Percentiles rank a stretch among this genome's conserved stretches.
Evolutionary conservation across 30 jellyfish, hydroid and myxozoan species (phyloP).

Genomic region (Euphysa ruthae): DNA sequence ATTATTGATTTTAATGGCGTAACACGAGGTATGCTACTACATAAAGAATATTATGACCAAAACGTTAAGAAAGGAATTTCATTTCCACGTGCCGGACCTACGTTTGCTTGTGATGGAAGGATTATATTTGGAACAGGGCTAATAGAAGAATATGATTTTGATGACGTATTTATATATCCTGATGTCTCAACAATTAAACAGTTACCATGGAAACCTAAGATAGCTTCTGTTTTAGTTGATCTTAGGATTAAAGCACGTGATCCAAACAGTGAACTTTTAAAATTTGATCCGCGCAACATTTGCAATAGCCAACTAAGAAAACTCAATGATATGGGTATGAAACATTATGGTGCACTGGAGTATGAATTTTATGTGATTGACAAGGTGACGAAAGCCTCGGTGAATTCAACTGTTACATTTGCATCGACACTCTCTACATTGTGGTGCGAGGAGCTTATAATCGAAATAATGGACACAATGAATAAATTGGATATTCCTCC

Average conservation of each 20-base stretch:
- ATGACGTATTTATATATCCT: slow-evolving; percentile 1
- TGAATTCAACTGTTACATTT: background rate
- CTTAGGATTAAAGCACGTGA: background rate
- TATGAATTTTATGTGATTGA: slow-evolving; percentile 9
- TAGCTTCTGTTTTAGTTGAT: slow-evolving; percentile 6
- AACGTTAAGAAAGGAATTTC: background rate
- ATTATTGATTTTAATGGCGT: slow-evolving; percentile 14
- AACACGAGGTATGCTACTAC: slow-evolving; percentile 4
- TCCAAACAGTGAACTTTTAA: background rate
- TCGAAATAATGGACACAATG: slow-evolving; percentile 13
- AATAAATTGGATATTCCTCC: background rate
- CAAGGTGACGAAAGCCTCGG: background rate
- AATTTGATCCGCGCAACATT: background rate
- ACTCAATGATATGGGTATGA: background rate
- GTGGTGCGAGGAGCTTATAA: background rate
- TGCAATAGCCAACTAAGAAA: slow-evolving; percentile 15
- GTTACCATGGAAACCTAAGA: slow-evolving; percentile 9
- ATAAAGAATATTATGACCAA: background rate
- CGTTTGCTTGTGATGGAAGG: background rate
- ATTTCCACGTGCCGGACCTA: no score
- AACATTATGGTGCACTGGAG: slow-evolving; percentile 18
- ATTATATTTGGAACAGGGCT: background rate
- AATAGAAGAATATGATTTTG: background rate
- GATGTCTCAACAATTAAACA: background rate
- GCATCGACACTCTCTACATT: background rate